Percentiles rank a stretch among this genome's conserved stretches.
Conservation (phyloP, 2,113 vertebrate genomes). For the Phainopepla nitens region DNA sequence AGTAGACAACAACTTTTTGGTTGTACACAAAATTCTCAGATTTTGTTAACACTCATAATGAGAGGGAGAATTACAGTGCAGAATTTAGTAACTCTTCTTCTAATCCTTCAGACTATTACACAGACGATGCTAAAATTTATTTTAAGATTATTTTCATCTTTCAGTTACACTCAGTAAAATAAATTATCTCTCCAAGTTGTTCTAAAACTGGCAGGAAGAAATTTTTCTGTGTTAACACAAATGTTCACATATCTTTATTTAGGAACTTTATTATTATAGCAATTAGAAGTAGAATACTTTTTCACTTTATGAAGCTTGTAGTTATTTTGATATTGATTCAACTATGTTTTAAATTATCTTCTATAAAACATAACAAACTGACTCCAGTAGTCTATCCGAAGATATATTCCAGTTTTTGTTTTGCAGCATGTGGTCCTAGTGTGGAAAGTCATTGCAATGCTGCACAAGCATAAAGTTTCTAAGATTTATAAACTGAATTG, state of each 20-base stretch:
- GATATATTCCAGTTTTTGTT: not conserved
- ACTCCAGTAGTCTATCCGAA: not conserved
- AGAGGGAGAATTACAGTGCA: not conserved
- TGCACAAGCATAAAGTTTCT: not conserved
- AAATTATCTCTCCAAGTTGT: not conserved
- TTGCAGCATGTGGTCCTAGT: not conserved
- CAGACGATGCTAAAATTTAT: not conserved
- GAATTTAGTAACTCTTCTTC: not conserved
- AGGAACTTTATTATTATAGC: not conserved
- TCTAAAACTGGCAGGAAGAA: not conserved
- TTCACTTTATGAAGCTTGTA: not conserved
- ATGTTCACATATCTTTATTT: not conserved
- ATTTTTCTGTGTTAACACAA: not conserved
- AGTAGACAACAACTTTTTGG: not conserved
- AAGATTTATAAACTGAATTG: not conserved
- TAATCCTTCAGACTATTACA: not conserved
- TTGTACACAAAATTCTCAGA: not conserved
- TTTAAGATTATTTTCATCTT: not conserved
- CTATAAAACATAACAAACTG: not conserved
- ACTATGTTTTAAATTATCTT: not conserved
- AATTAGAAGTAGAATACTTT: not conserved
- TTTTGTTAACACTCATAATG: not conserved
- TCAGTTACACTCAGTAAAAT: not conserved
- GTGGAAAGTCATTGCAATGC: not conserved
- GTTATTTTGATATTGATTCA: not conserved